A percentile compares a stretch with the other conserved stretches of the same genome.
Evolutionary conservation across 2,888 invertebrate genomes (phyloP).

Genomic region (Cephus rjabovi): DNA sequence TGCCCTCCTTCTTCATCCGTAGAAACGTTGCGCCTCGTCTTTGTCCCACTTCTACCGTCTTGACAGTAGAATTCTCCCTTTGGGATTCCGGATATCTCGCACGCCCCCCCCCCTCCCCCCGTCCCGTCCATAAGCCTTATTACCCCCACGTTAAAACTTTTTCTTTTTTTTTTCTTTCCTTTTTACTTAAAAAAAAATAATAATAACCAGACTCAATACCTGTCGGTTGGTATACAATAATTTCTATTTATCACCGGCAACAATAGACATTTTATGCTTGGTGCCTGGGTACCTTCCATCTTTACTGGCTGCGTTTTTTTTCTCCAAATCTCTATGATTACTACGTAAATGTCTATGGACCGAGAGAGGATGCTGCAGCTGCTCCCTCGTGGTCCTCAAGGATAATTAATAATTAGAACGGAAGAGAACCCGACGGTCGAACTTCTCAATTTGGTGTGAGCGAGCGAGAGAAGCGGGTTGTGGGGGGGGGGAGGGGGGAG

Average conservation of each 20-base stretch:
- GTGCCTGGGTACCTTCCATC: too few species aligned
- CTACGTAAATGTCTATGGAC: conserved; percentile 14
- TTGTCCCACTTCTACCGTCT: neutral
- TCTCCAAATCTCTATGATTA: neutral
- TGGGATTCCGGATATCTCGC: too few species aligned
- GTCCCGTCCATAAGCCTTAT: too few species aligned
- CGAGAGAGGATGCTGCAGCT: conserved; percentile 39
- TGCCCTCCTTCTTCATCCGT: conserved; percentile 2
- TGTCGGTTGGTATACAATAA: too few species aligned
- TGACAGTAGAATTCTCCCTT: neutral
- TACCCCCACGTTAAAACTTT: neutral
- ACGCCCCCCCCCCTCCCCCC: too few species aligned
- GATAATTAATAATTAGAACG: conserved; percentile 50
- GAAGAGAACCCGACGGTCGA: conserved; percentile 40
- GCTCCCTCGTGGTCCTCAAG: conserved; percentile 31
- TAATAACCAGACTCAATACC: too few species aligned
- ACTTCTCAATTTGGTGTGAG: conserved; percentile 23
- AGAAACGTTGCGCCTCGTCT: neutral
- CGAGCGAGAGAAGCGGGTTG: too few species aligned
- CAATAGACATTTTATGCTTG: too few species aligned
- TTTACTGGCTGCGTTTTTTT: too few species aligned
- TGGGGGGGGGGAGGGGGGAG: neutral
- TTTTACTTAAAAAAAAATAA: too few species aligned
- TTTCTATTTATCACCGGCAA: too few species aligned
- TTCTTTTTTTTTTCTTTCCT: conserved; percentile 11